A percentile compares a stretch with the other conserved stretches of the same genome.
phyloP scores from a whole-genome alignment of 1,140 invertebrate genomes.

The Eubasilissa regina region DNA sequence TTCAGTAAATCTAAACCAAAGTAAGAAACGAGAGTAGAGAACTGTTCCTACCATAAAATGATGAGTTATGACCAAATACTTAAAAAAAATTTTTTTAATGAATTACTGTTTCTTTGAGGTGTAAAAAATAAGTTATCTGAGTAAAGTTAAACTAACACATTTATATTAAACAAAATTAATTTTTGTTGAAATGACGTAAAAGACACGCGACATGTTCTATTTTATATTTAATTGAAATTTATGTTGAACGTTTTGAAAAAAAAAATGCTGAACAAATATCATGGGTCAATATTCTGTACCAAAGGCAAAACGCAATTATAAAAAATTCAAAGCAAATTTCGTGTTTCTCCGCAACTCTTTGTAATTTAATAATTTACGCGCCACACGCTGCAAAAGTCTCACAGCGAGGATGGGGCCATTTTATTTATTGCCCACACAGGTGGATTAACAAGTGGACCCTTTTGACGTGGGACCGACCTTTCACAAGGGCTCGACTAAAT shows the following conservation, averaged over 20 bases:
- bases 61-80: no score
- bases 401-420: constrained; percentile 2
- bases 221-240: background rate
- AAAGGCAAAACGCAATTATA: no score
- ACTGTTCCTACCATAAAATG: no score
- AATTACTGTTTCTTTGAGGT: no score
- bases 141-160: no score
- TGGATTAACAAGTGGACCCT: constrained; percentile 48
- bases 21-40: no score
- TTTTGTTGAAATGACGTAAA: background rate
- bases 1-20: no score
- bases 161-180: background rate
- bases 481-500: background rate
- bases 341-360: constrained; percentile 30
- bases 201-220: background rate
- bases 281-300: no score
- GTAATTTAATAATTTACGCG: constrained; percentile 31
- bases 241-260: background rate
- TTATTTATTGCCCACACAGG: constrained; percentile 45
- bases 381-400: constrained; percentile 34
- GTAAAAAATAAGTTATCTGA: no score
- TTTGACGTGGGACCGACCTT: constrained; percentile 16
- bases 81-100: no score
- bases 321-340: background rate
- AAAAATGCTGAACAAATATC: background rate